Base-by-base conservation (phyloP, 2,113 vertebrate genomes). In the Tragulus kanchil region DNA sequence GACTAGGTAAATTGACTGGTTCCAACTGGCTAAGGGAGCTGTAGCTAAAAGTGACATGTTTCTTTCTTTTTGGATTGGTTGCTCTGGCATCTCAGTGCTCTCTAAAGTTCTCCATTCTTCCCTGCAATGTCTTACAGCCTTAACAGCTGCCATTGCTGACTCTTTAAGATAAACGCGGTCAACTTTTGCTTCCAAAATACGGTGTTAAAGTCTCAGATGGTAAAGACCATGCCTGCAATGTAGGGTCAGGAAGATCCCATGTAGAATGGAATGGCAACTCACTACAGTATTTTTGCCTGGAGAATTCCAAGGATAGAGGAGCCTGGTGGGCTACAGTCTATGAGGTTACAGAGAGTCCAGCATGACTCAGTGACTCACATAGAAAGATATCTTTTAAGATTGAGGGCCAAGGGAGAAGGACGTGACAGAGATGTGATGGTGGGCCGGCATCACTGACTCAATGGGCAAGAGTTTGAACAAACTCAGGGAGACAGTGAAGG, bases 61-160 rank as follows among this genome's bases (percentile, higher is more conserved):
- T 48, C 54, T 23, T 36, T 85, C 28, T 54, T n/a, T n/a, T n/a
- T n/a, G n/a, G n/a, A n/a, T n/a, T n/a, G n/a, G n/a, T n/a, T n/a
- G n/a, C n/a, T n/a, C 8, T 54, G 21, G 3, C 3, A 36, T 90
- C 5, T 67, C 31, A 67, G 64, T 48, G 2, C 0, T 87, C 6
- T 31, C 28, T 28, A 56, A 93, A 61, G 8, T 1, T 73, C 45
- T 3, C 13, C 8, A 31, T 62, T 90, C 54, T 71, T 1, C 14
- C 13, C 3, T 58, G 1, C 1, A 8, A 1, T 79, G 8, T 11
- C 16, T 6, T 42, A 26, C 2, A 84, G 11, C 2, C 11, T 88
- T 71, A 64, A 89, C 8, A 56, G 28, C 21, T 83, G 3, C 12
- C 16, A 45, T 26, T 36, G 5, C 15, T 73, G 16, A 8, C 48